Percentiles rank a stretch among this genome's conserved stretches.
These are phyloP conservation scores for Dichetophora obliterata DNA, from an alignment of 2,888 invertebrate species.

Conservation along the genomic window DNA sequence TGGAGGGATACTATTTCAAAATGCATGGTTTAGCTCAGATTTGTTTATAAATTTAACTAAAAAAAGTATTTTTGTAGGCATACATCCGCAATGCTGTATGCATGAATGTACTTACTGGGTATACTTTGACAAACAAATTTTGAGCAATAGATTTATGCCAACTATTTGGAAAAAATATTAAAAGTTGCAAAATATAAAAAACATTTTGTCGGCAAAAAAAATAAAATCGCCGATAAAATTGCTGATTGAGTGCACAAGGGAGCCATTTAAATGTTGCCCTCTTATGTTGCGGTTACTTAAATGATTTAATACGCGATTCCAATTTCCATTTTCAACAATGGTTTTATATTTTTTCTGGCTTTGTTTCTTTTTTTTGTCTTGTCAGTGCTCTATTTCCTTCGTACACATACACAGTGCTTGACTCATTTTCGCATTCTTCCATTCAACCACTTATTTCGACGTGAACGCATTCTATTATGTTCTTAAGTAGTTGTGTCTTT, in stretches of 20 bases:
- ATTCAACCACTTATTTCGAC: background rate
- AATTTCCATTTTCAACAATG: background rate
- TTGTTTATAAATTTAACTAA: too few relatives aligned
- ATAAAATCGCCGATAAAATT: constrained; percentile 41
- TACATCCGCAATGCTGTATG: too few relatives aligned
- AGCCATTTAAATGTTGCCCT: background rate
- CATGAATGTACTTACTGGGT: too few relatives aligned
- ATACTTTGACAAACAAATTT: too few relatives aligned
- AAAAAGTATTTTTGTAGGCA: too few relatives aligned
- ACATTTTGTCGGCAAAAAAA: background rate
- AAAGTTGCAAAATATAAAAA: background rate
- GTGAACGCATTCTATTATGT: background rate
- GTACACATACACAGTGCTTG: background rate
- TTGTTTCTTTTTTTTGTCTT: background rate
- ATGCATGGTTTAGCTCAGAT: too few relatives aligned
- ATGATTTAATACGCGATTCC: background rate
- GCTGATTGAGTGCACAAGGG: constrained; percentile 20
- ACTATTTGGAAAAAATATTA: background rate
- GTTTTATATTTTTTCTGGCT: background rate
- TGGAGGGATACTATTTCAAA: too few relatives aligned
- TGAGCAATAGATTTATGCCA: too few relatives aligned
- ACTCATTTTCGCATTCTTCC: background rate
- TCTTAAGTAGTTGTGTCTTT: constrained; percentile 3
- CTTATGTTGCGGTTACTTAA: too few relatives aligned
- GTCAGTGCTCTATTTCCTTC: background rate